Conservation (phyloP, 2,797 vertebrate species). For the Erpetoichthys calabaricus region DNA sequence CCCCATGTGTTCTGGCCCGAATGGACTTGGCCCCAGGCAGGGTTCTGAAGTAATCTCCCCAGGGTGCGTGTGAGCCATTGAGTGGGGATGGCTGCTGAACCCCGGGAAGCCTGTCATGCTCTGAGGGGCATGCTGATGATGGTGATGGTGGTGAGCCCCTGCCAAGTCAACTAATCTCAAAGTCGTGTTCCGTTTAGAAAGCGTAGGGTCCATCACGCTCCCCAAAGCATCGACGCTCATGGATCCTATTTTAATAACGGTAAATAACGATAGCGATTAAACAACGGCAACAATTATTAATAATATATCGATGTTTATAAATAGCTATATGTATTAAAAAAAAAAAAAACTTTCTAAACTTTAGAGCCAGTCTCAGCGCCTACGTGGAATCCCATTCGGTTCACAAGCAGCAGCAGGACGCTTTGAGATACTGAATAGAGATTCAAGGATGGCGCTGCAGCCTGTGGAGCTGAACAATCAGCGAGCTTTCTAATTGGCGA, state of each 20-base stretch:
- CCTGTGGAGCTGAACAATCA: constrained; percentile 79
- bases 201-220: constrained; percentile 77
- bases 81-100: constrained; percentile 71
- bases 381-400: constrained; percentile 72
- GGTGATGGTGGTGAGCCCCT: constrained; percentile 67
- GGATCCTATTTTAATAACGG: constrained; percentile 68
- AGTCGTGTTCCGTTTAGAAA: constrained; percentile 76
- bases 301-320: background rate
- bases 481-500: constrained; percentile 72
- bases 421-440: constrained; percentile 79
- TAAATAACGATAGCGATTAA: no score
- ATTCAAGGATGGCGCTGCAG: constrained; percentile 67
- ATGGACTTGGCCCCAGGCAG: constrained; percentile 72
- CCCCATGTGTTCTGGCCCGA: constrained; percentile 81
- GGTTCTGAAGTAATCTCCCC: constrained; percentile 72
- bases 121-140: constrained; percentile 72
- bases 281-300: no score
- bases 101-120: constrained; percentile 81
- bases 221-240: constrained; percentile 75
- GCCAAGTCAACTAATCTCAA: constrained; percentile 83
- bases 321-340: constrained; percentile 16
- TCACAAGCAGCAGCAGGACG: constrained; percentile 79
- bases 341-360: constrained; percentile 53
- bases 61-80: constrained; percentile 69
- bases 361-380: constrained; percentile 64